These are phyloP conservation scores for Phengaris alcon DNA, from an alignment of 2,888 invertebrate species.

Conservation along the genomic window DNA sequence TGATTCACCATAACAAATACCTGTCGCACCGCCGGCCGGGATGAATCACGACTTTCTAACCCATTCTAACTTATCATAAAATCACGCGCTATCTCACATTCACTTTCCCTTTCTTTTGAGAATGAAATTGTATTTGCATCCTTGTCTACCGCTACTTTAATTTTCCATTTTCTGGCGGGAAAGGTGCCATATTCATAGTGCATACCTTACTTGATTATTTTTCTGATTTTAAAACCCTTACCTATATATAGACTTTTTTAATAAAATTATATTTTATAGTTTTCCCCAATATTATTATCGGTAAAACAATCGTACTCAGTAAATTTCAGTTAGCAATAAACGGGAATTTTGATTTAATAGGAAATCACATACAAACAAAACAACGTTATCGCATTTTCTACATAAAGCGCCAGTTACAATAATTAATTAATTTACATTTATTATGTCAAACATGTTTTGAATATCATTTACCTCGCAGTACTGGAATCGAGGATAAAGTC, in stretches of 20 bases:
- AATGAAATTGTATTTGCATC: slow-evolving; percentile 32
- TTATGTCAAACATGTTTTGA: slow-evolving; percentile 6
- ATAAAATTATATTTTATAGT: not conserved
- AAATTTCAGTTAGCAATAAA: not conserved
- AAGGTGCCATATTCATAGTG: slow-evolving; percentile 26
- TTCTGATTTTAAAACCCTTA: not conserved
- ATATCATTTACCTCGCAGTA: slow-evolving; percentile 10
- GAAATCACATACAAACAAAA: slow-evolving; percentile 9
- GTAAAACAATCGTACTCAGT: not conserved
- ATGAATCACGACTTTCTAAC: slow-evolving; percentile 44
- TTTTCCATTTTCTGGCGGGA: slow-evolving; percentile 34
- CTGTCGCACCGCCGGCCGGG: slow-evolving; percentile 38
- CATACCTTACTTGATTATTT: not conserved
- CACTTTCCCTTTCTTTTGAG: slow-evolving; percentile 33
- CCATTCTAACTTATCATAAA: slow-evolving; percentile 33
- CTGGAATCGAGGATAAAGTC: not conserved
- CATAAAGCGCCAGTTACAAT: not conserved
- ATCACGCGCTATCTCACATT: slow-evolving; percentile 34
- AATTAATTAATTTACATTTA: slow-evolving; percentile 10
- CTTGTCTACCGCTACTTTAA: slow-evolving; percentile 34
- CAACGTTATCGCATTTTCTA: not conserved
- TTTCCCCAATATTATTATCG: not conserved
- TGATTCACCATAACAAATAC: slow-evolving; percentile 44
- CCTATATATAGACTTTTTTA: too few relatives aligned
- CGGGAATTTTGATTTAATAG: not conserved